Percentiles rank a stretch among this genome's conserved stretches.
These are phyloP conservation scores for Thyatira batis DNA, from an alignment of 2,888 invertebrate species.

Conservation along the genomic window DNA sequence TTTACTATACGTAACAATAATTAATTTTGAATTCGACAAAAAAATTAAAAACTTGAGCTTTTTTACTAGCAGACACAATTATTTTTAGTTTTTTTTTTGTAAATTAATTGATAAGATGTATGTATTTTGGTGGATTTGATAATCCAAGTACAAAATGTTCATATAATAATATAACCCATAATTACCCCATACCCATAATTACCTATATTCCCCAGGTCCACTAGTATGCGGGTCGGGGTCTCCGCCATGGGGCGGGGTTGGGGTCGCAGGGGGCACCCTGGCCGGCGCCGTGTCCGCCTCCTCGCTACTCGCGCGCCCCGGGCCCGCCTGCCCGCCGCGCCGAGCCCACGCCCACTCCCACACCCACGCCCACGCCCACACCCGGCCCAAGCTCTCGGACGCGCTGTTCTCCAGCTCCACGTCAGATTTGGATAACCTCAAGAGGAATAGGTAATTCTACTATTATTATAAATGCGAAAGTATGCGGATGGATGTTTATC, in stretches of 20 bases:
- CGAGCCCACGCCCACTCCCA: neutral
- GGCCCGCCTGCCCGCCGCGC: slow-evolving; percentile 5
- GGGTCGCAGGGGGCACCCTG: slow-evolving; percentile 30
- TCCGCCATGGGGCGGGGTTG: slow-evolving; percentile 26
- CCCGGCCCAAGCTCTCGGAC: slow-evolving; percentile 45
- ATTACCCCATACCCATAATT: no score
- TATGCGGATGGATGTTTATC: no score
- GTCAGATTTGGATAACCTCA: slow-evolving; percentile 62
- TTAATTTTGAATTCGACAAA: no score
- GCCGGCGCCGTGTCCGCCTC: slow-evolving; percentile 39
- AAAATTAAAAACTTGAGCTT: no score
- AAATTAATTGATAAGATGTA: no score
- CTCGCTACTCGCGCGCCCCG: slow-evolving; percentile 40
- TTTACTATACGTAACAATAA: no score
- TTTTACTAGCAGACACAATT: no score
- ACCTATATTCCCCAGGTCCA: neutral
- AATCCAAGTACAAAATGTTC: no score
- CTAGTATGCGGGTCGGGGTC: slow-evolving; percentile 10
- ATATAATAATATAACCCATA: no score
- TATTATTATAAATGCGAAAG: no score
- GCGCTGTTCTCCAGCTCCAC: slow-evolving; percentile 59
- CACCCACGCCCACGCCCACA: slow-evolving; percentile 17
- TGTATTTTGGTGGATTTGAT: no score
- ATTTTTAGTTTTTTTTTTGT: no score
- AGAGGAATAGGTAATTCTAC: slow-evolving; percentile 59